A percentile compares a stretch with the other conserved stretches of the same genome.
These are phyloP conservation scores for Bellardia pandia DNA, from an alignment of 2,888 invertebrate species.

Conservation along the genomic window DNA sequence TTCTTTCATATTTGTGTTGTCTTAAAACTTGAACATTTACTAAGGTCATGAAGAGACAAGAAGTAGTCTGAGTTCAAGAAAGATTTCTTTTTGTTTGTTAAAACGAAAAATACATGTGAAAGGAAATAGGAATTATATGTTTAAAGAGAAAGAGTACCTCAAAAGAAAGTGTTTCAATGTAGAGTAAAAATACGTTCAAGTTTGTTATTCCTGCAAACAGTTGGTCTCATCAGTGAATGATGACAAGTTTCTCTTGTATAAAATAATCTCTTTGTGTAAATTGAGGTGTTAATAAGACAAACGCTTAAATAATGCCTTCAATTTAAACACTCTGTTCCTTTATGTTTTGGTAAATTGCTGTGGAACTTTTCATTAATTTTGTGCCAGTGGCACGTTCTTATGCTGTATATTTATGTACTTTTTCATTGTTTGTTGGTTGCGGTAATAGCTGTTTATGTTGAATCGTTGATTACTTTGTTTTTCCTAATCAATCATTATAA, in stretches of 20 bases:
- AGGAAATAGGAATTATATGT: background rate
- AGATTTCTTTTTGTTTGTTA: constrained; percentile 1
- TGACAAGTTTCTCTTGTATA: too few species aligned
- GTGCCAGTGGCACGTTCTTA: background rate
- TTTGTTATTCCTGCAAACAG: too few species aligned
- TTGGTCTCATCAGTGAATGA: too few species aligned
- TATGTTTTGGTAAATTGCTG: background rate
- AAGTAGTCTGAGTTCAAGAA: background rate
- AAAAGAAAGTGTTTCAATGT: background rate
- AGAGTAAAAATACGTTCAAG: background rate
- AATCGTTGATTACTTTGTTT: constrained; percentile 22
- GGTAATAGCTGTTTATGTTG: constrained; percentile 10
- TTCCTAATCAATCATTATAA: constrained; percentile 43
- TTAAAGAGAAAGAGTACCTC: background rate
- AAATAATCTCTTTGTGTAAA: too few species aligned
- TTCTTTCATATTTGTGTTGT: background rate
- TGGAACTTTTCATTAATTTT: background rate
- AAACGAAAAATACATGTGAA: background rate
- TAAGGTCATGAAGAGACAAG: background rate
- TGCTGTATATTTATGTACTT: background rate
- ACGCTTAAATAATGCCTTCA: too few species aligned
- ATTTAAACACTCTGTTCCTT: too few species aligned
- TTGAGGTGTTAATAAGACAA: too few species aligned
- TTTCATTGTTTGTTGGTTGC: background rate
- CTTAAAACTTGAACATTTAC: background rate